A percentile compares a stretch with the other conserved stretches of the same genome.
Evolutionary conservation across 64 coral and sea anemone species (phyloP).

Genomic region (Astreopora myriophthalma): DNA sequence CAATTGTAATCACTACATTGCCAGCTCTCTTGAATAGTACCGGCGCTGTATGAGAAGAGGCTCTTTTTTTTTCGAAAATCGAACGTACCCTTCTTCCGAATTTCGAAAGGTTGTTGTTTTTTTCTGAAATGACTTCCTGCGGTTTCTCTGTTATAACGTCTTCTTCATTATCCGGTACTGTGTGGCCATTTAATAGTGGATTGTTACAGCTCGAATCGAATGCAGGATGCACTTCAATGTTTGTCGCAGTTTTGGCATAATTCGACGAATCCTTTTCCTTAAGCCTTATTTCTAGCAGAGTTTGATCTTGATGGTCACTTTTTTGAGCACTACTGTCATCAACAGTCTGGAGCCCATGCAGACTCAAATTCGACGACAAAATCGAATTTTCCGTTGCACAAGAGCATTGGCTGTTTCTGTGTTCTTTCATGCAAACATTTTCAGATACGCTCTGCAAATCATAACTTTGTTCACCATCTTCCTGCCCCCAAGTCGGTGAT

Average conservation of each 20-base stretch:
- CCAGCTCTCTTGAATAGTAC: background rate
- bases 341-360: slow-evolving; percentile 5
- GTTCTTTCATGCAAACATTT: background rate
- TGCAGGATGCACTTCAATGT: background rate
- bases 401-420: background rate
- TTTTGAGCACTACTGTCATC: background rate
- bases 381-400: slow-evolving; percentile 36
- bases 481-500: background rate
- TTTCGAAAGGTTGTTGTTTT: background rate
- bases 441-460: background rate
- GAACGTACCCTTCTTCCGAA: background rate
- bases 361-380: slow-evolving; percentile 16
- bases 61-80: background rate
- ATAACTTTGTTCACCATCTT: background rate
- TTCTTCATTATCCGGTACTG: background rate
- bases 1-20: slow-evolving; percentile 21
- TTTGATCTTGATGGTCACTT: background rate
- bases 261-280: background rate
- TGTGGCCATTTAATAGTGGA: slow-evolving; percentile 10
- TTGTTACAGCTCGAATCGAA: background rate
- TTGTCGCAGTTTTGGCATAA: background rate
- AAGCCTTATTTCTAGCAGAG: background rate
- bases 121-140: slow-evolving; percentile 12
- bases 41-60: background rate
- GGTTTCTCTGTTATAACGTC: background rate